A percentile compares a stretch with the other conserved stretches of the same genome.
phyloP scores from a whole-genome alignment of 2,888 invertebrate species.

The Tenthredo livida region DNA sequence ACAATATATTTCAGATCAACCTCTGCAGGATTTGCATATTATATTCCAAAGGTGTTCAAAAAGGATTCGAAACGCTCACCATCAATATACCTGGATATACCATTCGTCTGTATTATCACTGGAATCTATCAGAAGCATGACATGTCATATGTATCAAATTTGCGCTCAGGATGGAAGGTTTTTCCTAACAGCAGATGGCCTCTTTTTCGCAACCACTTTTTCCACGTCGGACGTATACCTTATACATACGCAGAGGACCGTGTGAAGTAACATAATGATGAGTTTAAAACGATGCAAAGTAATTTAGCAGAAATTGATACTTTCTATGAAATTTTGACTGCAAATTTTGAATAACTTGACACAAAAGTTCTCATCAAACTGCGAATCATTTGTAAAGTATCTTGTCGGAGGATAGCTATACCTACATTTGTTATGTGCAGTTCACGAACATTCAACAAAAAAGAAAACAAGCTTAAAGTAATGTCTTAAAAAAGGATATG shows the following conservation, averaged over 20 bases:
- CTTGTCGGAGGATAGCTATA: neutral
- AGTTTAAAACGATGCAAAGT: neutral
- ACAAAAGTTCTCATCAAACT: neutral
- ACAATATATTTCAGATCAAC: neutral
- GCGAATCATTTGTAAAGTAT: neutral
- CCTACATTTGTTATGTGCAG: neutral
- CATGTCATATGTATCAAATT: neutral
- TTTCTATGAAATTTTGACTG: neutral
- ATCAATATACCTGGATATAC: too few species aligned
- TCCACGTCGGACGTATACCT: neutral
- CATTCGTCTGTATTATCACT: neutral
- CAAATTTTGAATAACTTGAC: neutral
- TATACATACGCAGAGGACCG: neutral
- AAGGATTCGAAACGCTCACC: neutral
- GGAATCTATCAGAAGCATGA: neutral
- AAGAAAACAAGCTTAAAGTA: neutral
- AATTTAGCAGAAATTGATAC: neutral
- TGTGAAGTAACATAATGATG: neutral
- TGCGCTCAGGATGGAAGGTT: neutral
- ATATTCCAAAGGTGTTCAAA: neutral
- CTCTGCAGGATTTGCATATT: neutral
- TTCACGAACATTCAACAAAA: neutral
- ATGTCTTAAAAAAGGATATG: neutral
- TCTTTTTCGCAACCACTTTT: neutral
- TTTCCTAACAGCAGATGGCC: neutral